A percentile compares a stretch with the other conserved stretches of the same genome.
These are phyloP conservation scores for Acronicta alni DNA, from an alignment of 2,888 invertebrate genomes.

Conservation along the genomic window DNA sequence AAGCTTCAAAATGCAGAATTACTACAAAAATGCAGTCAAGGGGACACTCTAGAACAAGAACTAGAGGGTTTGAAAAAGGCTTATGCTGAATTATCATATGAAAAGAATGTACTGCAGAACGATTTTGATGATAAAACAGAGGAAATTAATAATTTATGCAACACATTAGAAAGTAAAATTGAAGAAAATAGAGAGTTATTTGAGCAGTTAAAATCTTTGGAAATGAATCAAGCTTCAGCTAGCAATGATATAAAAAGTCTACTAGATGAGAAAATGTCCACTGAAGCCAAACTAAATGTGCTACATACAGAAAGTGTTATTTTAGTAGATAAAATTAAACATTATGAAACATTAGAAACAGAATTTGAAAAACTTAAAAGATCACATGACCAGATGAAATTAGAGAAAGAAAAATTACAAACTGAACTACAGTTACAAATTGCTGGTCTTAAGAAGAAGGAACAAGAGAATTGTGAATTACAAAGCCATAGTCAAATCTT, in stretches of 20 bases:
- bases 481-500: slow-evolving; percentile 66
- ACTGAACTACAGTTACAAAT: slow-evolving; percentile 63
- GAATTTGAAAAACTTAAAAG: slow-evolving; percentile 67
- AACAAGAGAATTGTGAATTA: slow-evolving; percentile 69
- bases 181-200: slow-evolving; percentile 69
- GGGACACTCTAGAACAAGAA: slow-evolving; percentile 58
- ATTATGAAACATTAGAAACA: slow-evolving; percentile 66
- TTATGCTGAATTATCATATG: slow-evolving; percentile 57
- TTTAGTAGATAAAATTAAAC: slow-evolving; percentile 66
- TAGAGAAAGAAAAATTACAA: slow-evolving; percentile 71
- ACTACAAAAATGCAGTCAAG: slow-evolving; percentile 50
- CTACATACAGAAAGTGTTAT: slow-evolving; percentile 70
- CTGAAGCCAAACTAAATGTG: slow-evolving; percentile 60
- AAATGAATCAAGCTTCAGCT: slow-evolving; percentile 56
- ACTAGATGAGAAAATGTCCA: slow-evolving; percentile 65
- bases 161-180: slow-evolving; percentile 66
- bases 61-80: slow-evolving; percentile 56
- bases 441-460: slow-evolving; percentile 59
- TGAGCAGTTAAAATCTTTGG: slow-evolving; percentile 61
- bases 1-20: slow-evolving; percentile 58
- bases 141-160: slow-evolving; percentile 65
- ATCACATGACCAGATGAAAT: slow-evolving; percentile 59
- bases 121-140: slow-evolving; percentile 65
- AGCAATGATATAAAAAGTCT: slow-evolving; percentile 61
- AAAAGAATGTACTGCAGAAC: slow-evolving; percentile 63